Evolutionary conservation across 2,797 vertebrate genomes (phyloP), one percentile per base, ranked within the genome.

Genomic region (Lacerta bilineata): DNA sequence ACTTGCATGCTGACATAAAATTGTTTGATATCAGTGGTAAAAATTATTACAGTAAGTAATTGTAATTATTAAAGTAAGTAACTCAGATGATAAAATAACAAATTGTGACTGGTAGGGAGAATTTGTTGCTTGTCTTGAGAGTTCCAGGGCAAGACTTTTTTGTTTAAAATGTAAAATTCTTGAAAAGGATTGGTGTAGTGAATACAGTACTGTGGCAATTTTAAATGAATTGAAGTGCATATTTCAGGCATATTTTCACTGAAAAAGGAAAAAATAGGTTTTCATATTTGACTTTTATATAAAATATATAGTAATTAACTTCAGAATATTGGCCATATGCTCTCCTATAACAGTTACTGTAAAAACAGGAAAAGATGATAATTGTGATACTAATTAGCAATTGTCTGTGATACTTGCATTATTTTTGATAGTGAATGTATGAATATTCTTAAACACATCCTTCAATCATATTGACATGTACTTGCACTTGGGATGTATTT

Each of bases 131-230:
- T 50, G n/a, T 55, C 79, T 69, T 84, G 43, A n/a, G 5, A 71
- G 46, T 39, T 39, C 18, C 43, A 5, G 33, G 27, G n/a, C 36
- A 59, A 55, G 13, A 55, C 15, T 59, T 10, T 39, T 59, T 8
- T 55, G 10, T 55, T 82, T 76, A 27, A 39, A 69, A 55, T 36
- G 23, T 66, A 18, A 29, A 41, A 36, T 69, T 80, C 46, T 80
- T 86, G 17, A 86, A 27, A 68, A 3, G 69, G 59, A 50, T 39
- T 17, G 29, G 5, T 36, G 33, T 27, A 66, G 43, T 76, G 5
- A 83, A 88, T 68, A 84, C 41, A 43, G 68, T 41, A 76, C 72
- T 68, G 25, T 46, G 43, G 4, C 74, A 43, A 84, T 59, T 87
- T 74, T 17, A 80, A 39, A 43, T 80, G 29, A 59, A 13, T 29